These are phyloP conservation scores for Scaptodrosophila lebanonensis DNA, from an alignment of 1,140 invertebrate species.

Conservation along the genomic window DNA sequence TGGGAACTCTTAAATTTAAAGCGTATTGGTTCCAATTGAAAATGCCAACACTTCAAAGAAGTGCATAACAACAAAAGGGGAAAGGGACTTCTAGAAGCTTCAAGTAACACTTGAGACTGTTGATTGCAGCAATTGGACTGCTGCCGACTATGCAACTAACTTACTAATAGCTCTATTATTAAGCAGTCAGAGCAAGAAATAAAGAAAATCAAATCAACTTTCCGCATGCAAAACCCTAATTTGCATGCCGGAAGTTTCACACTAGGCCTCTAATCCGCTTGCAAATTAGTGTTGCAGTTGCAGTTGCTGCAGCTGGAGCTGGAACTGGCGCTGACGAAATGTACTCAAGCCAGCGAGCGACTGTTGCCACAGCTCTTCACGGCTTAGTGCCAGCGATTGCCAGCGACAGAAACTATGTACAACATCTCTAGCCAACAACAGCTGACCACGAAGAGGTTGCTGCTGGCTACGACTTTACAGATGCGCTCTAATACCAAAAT, in stretches of 20 bases:
- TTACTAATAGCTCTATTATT: slow-evolving; percentile 58
- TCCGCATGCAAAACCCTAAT: slow-evolving; percentile 58
- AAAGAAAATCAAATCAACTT: slow-evolving; percentile 47
- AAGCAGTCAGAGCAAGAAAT: slow-evolving; percentile 16
- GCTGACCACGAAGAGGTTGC: slow-evolving; percentile 7
- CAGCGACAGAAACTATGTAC: slow-evolving; percentile 37
- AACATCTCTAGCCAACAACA: slow-evolving; percentile 1
- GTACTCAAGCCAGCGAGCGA: slow-evolving; percentile 7
- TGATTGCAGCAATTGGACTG: not conserved
- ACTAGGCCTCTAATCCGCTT: slow-evolving; percentile 54
- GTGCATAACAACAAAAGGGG: too few relatives aligned
- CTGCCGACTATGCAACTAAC: slow-evolving; percentile 32
- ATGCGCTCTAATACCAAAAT: slow-evolving; percentile 34
- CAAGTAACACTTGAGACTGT: slow-evolving; percentile 26
- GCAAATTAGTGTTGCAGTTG: slow-evolving; percentile 48
- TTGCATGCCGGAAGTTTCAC: slow-evolving; percentile 62
- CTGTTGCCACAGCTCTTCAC: slow-evolving; percentile 46
- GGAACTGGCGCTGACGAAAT: slow-evolving; percentile 34
- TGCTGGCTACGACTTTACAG: slow-evolving; percentile 33
- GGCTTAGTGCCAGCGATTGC: slow-evolving; percentile 55
- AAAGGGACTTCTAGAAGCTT: too few relatives aligned
- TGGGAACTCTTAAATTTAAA: too few relatives aligned
- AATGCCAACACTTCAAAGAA: too few relatives aligned
- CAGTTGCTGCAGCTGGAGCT: slow-evolving; percentile 32
- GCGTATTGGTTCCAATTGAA: too few relatives aligned